These are phyloP conservation scores for Portevinia maculata DNA, from an alignment of 2,888 invertebrate genomes.

Conservation along the genomic window DNA sequence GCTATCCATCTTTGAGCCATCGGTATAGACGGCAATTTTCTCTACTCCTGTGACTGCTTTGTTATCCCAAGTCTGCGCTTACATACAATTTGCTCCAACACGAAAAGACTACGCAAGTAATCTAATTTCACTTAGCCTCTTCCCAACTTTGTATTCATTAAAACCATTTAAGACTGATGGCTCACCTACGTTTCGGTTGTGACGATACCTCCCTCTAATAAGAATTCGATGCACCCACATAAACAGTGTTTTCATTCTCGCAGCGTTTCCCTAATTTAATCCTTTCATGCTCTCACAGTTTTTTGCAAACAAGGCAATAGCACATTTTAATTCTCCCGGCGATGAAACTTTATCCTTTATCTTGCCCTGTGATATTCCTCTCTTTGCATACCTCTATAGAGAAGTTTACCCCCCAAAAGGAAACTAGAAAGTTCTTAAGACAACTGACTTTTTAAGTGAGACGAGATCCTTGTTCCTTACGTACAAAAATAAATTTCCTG, in stretches of 20 bases:
- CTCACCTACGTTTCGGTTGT: neutral
- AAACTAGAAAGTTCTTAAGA: conserved; percentile 50
- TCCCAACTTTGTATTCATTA: neutral
- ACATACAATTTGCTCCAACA: neutral
- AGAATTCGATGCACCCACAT: neutral
- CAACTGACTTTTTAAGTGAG: conserved; percentile 41
- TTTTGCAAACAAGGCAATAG: conserved; percentile 4
- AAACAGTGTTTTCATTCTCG: too few species aligned
- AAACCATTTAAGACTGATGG: conserved; percentile 8
- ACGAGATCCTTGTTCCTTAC: conserved; percentile 63
- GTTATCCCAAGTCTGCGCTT: neutral
- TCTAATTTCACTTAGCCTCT: neutral
- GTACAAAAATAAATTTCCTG: conserved; percentile 13
- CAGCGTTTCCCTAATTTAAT: conserved; percentile 8
- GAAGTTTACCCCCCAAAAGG: conserved; percentile 25
- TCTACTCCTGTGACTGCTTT: too few species aligned
- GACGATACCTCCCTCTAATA: neutral
- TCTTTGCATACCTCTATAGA: conserved; percentile 27
- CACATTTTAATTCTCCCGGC: conserved; percentile 16
- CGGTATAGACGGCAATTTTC: too few species aligned
- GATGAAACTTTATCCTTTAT: conserved; percentile 58
- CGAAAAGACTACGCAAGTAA: neutral
- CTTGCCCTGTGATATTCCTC: conserved; percentile 21
- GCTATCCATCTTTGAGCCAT: too few species aligned
- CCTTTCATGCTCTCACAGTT: conserved; percentile 2